Conservation (phyloP, 2,888 invertebrate species). For the Ophion obscuratus region DNA sequence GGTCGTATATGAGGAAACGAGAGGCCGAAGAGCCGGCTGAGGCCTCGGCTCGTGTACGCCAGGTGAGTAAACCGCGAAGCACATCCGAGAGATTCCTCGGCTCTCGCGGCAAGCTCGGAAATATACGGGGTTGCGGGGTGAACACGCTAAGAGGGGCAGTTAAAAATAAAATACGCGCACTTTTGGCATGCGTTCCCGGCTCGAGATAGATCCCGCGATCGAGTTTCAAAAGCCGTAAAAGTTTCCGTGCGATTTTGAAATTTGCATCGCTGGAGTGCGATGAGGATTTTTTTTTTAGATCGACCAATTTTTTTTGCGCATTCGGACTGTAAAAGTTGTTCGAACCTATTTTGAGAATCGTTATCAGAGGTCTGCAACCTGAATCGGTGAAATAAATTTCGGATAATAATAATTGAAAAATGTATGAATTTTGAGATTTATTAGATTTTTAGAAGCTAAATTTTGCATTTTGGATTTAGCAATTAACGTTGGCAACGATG, state of each 20-base stretch:
- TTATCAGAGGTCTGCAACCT: too few relatives aligned
- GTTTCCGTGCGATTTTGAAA: background rate
- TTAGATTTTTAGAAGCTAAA: too few relatives aligned
- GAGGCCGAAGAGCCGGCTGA: background rate
- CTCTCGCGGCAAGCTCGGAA: background rate
- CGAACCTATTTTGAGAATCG: too few relatives aligned
- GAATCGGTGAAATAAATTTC: too few relatives aligned
- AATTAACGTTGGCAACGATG: too few relatives aligned
- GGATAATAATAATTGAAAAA: too few relatives aligned
- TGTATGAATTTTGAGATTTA: too few relatives aligned
- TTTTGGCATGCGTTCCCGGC: conserved; percentile 9
- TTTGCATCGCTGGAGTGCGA: background rate
- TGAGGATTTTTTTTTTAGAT: background rate
- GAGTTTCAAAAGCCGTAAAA: conserved; percentile 26
- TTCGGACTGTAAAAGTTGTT: background rate
- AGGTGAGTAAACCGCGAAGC: conserved; percentile 41
- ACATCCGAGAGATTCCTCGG: conserved; percentile 10
- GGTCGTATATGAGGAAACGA: background rate
- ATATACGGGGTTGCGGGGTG: background rate
- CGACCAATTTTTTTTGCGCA: background rate
- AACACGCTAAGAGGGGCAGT: conserved; percentile 17
- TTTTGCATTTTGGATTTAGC: too few relatives aligned
- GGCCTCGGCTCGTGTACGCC: conserved; percentile 1
- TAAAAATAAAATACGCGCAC: conserved; percentile 48
- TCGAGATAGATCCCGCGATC: conserved; percentile 21